phyloP scores from a whole-genome alignment of 2,113 vertebrate genomes.

The Edolisoma coerulescens region DNA sequence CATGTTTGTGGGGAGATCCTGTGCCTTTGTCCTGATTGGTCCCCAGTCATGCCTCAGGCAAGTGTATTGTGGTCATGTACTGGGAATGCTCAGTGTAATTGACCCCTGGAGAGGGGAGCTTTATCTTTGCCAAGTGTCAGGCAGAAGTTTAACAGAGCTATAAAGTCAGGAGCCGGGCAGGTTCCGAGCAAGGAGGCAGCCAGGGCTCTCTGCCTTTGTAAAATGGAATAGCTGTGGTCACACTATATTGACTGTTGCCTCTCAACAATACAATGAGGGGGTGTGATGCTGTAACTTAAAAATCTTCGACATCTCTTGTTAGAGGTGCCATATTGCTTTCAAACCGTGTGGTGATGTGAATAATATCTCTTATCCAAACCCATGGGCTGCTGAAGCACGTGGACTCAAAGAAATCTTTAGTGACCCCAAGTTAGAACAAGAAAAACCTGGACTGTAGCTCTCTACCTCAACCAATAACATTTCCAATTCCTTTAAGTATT shows the following conservation, averaged over 20 bases:
- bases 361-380: neutral
- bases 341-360: neutral
- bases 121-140: neutral
- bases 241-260: neutral
- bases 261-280: neutral
- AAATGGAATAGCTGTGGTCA: neutral
- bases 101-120: neutral
- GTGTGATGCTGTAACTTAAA: neutral
- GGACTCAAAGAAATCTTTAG: neutral
- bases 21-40: neutral
- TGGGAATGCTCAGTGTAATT: neutral
- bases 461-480: neutral
- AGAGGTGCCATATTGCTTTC: neutral
- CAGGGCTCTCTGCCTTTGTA: neutral
- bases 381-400: neutral
- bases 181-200: neutral
- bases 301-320: neutral
- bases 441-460: neutral
- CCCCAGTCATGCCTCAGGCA: neutral
- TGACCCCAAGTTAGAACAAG: neutral
- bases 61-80: neutral
- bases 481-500: neutral
- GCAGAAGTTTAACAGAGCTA: neutral
- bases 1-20: neutral
- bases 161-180: neutral